Evolutionary conservation across 2,797 vertebrate species (phyloP).

Genomic region (Peromyscus nudipes): DNA sequence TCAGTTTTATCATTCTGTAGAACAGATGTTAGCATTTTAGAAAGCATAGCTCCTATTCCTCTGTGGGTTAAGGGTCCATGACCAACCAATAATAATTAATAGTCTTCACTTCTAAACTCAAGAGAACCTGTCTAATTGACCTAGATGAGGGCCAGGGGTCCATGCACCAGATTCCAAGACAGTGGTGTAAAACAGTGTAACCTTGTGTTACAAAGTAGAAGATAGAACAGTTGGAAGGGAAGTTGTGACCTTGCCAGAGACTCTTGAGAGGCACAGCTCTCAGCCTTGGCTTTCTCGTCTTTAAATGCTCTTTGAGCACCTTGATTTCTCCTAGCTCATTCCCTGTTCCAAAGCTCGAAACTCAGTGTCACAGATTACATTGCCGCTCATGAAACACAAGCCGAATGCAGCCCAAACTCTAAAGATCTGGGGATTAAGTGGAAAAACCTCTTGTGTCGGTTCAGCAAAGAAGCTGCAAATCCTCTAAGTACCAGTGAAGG

Average conservation of each 20-base stretch:
- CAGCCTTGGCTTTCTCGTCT: not conserved
- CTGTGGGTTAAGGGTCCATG: not conserved
- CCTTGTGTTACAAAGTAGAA: not conserved
- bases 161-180: not conserved
- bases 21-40: not conserved
- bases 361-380: conserved; percentile 54
- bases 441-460: conserved; percentile 69
- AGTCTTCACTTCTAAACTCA: not conserved
- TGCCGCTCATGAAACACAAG: conserved; percentile 47
- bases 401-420: not conserved
- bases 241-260: not conserved
- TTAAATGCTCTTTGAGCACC: not conserved
- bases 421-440: conserved; percentile 25
- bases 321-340: not conserved
- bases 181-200: not conserved
- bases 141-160: not conserved
- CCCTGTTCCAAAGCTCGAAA: not conserved
- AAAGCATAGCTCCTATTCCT: not conserved
- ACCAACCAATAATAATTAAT: not conserved
- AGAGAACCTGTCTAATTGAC: not conserved
- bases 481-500: not conserved
- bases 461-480: conserved; percentile 75
- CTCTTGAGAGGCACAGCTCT: not conserved
- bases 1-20: not conserved
- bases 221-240: not conserved